Percentiles rank a stretch among this genome's conserved stretches.
Conservation (phyloP, 2,113 vertebrate species). For the Ancistrus triradiatus region DNA sequence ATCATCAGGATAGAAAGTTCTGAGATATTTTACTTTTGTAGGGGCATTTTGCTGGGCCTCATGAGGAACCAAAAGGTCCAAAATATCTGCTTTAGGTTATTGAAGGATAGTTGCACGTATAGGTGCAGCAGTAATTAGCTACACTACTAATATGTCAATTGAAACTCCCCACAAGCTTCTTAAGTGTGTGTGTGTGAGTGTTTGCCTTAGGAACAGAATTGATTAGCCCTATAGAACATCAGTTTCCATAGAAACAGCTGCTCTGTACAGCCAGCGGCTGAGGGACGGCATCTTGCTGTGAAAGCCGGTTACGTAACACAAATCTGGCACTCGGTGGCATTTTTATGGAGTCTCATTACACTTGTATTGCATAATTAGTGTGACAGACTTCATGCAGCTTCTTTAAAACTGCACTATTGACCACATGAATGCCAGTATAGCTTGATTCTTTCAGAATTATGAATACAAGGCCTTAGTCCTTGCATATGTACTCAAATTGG, state of each 20-base stretch:
- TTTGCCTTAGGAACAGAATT: conserved; percentile 25
- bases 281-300: conserved; percentile 29
- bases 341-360: conserved; percentile 26
- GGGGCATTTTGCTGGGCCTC: too few species aligned
- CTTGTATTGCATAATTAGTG: conserved; percentile 10
- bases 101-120: too few species aligned
- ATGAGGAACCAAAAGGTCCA: too few species aligned
- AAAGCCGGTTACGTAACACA: conserved; percentile 32
- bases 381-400: conserved; percentile 18
- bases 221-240: conserved; percentile 48
- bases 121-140: too few species aligned
- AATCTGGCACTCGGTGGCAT: conserved; percentile 18
- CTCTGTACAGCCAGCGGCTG: conserved; percentile 31
- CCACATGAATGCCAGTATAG: not conserved
- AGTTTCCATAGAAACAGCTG: conserved; percentile 50
- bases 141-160: too few species aligned
- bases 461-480: too few species aligned
- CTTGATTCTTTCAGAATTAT: too few species aligned
- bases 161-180: too few species aligned
- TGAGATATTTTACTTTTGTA: too few species aligned
- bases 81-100: too few species aligned
- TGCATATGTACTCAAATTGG: too few species aligned
- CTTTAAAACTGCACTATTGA: conserved; percentile 15
- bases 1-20: too few species aligned
- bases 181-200: conserved; percentile 22